Percentiles rank a stretch among this genome's conserved stretches.
phyloP scores from a whole-genome alignment of 2,797 vertebrate species.

The Pitangus sulphuratus region DNA sequence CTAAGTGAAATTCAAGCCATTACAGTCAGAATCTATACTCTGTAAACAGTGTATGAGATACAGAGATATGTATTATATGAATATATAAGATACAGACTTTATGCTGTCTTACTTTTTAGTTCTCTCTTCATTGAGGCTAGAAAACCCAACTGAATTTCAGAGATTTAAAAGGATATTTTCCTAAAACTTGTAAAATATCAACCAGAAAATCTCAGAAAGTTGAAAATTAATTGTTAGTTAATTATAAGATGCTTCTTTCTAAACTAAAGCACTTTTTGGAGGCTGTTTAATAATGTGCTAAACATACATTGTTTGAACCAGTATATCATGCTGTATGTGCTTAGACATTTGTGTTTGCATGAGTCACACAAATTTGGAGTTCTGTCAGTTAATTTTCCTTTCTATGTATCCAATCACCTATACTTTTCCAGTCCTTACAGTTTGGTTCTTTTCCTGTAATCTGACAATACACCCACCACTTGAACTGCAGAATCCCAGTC shows the following conservation, averaged over 20 bases:
- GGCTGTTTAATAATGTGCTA: not conserved
- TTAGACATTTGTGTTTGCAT: conserved; percentile 9
- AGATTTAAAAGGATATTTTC: not conserved
- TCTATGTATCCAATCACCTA: not conserved
- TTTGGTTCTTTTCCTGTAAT: not conserved
- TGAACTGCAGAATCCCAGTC: not conserved
- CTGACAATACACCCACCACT: not conserved
- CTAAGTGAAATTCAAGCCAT: not conserved
- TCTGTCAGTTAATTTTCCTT: not conserved
- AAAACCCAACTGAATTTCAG: not conserved
- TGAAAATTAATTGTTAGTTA: not conserved
- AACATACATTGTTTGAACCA: not conserved
- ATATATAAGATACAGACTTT: not conserved
- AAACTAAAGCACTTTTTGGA: not conserved
- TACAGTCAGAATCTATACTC: not conserved
- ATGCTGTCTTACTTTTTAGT: not conserved
- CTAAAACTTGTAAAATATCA: not conserved
- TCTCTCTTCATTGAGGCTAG: not conserved
- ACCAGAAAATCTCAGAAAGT: not conserved
- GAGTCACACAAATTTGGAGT: not conserved
- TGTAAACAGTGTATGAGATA: not conserved
- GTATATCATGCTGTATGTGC: not conserved
- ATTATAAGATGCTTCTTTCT: not conserved
- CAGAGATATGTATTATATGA: not conserved
- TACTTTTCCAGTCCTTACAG: not conserved